Base-by-base conservation (phyloP, 2,888 invertebrate genomes). In the Amiota mariae region DNA sequence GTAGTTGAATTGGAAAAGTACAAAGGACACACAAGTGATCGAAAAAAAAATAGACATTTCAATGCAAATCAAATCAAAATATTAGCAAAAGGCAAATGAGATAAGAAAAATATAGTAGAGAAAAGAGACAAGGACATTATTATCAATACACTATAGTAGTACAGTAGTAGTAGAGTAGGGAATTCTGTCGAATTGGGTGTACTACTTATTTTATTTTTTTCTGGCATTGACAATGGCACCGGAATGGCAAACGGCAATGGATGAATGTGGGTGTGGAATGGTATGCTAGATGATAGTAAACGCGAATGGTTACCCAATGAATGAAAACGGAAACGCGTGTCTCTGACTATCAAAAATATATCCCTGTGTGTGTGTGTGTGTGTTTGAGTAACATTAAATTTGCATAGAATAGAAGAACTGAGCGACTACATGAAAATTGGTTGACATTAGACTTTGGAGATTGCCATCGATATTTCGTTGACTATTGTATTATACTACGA, bases 41-140 rank as follows among this genome's bases (percentile, higher is more conserved):
- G 20, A 51, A 51, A n/a, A 46, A 51, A 49, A 56, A 59, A 68
- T 59, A 59, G 71, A 85, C 83, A 84, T 84, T 84, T 84, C 78
- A 82, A 84, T 84, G 85, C 85, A 84, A 84, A 85, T 83, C 85
- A 85, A 84, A 84, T 85, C 85, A 81, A 80, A 78, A 73, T 77
- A 77, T 68, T 68, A 72, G 77, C 78, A 76, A 75, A 76, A 67
- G 54, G 72, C 73, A 72, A 56, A 77, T 73, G 72, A 78, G 79
- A 77, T 80, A 80, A 80, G 80, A 72, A 72, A 73, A 75, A 61
- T 71, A 10, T 9, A 64, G 64, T 36, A 24, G 36, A 18, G 64
- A 20, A n/a, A n/a, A 36, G 64, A 64, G 75, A 36, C 36, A 36
- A 36, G 36, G 36, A 6, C 36, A 36, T 6, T 6, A 36, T 54